A percentile compares a stretch with the other conserved stretches of the same genome.
Evolutionary conservation across 2,113 vertebrate species (phyloP).

Genomic region (Monopterus albus): DNA sequence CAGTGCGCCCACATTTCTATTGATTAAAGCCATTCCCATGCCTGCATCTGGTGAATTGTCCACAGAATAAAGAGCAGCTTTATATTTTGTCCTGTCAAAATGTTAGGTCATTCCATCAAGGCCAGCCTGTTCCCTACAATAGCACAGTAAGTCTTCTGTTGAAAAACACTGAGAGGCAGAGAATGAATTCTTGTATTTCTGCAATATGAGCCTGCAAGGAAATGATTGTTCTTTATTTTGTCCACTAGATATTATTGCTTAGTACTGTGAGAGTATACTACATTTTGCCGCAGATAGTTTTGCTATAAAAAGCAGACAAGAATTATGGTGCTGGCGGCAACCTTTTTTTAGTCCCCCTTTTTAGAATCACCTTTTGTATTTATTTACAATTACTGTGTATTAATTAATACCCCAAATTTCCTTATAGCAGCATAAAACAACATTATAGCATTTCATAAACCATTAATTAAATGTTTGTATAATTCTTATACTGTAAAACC

Average conservation of each 20-base stretch:
- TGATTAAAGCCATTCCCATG: constrained; percentile 97
- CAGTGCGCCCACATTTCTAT: constrained; percentile 93
- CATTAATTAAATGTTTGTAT: not conserved
- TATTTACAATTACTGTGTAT: no score
- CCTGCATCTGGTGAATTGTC: constrained; percentile 94
- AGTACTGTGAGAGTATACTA: not conserved
- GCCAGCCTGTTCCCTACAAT: constrained; percentile 59
- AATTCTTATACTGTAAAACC: no score
- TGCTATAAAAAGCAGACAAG: no score
- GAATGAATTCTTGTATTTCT: constrained; percentile 55
- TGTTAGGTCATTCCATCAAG: constrained; percentile 84
- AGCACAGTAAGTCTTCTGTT: constrained; percentile 74
- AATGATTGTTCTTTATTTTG: constrained; percentile 32
- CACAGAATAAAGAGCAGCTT: constrained; percentile 96
- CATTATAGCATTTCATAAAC: not conserved
- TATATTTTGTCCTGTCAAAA: constrained; percentile 99
- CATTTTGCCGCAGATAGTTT: no score
- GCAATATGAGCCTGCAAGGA: constrained; percentile 41
- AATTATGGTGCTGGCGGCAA: no score
- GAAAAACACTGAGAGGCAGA: constrained; percentile 54
- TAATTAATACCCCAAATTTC: no score
- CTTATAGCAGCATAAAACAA: not conserved
- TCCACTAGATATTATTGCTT: constrained; percentile 18
- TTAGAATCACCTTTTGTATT: no score
- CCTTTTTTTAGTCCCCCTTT: no score